Conservation (phyloP, 2,113 vertebrate species). For the Bos indicus region DNA sequence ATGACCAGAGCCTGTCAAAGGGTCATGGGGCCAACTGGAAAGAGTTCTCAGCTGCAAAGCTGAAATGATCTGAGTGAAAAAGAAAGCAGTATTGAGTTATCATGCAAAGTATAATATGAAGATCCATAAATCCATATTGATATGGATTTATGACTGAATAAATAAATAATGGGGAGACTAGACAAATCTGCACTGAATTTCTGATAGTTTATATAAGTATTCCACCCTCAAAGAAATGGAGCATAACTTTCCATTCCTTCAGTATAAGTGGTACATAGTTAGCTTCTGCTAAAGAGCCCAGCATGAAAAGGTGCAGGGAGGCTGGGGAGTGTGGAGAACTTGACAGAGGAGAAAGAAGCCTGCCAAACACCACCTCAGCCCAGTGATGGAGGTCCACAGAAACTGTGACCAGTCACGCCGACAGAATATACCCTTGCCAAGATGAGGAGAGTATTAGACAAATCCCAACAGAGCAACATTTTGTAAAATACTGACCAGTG, state of each 20-base stretch:
- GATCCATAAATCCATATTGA: not conserved
- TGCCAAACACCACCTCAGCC: not conserved
- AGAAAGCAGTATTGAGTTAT: not conserved
- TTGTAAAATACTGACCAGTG: not conserved
- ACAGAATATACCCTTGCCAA: not conserved
- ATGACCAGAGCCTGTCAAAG: not conserved
- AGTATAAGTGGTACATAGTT: not conserved
- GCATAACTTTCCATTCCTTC: not conserved
- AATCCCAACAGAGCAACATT: not conserved
- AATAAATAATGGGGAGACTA: not conserved
- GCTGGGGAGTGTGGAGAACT: not conserved
- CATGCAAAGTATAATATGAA: not conserved
- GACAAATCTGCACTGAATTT: not conserved
- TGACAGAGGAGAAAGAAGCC: not conserved
- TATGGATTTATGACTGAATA: not conserved
- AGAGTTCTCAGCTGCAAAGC: not conserved
- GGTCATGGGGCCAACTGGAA: not conserved
- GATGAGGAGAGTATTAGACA: not conserved
- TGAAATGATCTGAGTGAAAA: not conserved
- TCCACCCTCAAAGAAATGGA: not conserved
- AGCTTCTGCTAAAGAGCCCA: not conserved
- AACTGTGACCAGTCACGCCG: not conserved
- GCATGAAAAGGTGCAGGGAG: rapidly evolving
- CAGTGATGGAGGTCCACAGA: not conserved
- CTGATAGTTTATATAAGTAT: not conserved